A percentile compares a stretch with the other conserved stretches of the same genome.
phyloP scores from a whole-genome alignment of 2,797 vertebrate species.

The Cyprinella venusta region DNA sequence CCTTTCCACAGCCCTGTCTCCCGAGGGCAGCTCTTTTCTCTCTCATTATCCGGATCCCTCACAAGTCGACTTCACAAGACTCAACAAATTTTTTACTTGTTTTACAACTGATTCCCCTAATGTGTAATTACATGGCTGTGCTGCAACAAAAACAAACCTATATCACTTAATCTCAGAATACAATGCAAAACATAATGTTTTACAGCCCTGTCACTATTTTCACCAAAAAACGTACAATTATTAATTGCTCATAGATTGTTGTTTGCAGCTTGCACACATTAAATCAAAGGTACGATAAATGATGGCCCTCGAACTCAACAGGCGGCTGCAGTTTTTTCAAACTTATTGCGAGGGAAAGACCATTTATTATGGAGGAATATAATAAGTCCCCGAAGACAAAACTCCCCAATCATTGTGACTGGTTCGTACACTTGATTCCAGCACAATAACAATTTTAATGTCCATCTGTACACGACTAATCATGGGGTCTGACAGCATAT shows the following conservation, averaged over 20 bases:
- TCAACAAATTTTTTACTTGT: constrained; percentile 73
- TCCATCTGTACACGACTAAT: constrained; percentile 36
- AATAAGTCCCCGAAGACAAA: constrained; percentile 47
- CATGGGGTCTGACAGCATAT: constrained; percentile 9
- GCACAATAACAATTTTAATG: constrained; percentile 65
- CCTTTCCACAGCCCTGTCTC: constrained; percentile 14
- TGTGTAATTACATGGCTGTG: constrained; percentile 66
- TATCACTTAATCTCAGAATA: constrained; percentile 57
- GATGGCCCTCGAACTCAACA: constrained; percentile 38
- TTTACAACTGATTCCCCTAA: constrained; percentile 73
- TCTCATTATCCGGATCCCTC: constrained; percentile 67
- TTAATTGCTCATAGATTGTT: constrained; percentile 64
- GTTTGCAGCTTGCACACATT: constrained; percentile 53
- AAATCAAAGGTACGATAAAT: constrained; percentile 49
- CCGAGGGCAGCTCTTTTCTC: constrained; percentile 51
- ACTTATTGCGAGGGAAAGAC: constrained; percentile 47
- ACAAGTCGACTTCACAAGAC: constrained; percentile 69
- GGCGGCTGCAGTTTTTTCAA: constrained; percentile 34
- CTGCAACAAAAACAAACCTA: constrained; percentile 63
- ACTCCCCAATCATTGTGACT: constrained; percentile 21
- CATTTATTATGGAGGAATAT: constrained; percentile 62
- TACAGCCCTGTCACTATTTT: constrained; percentile 53
- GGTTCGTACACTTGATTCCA: constrained; percentile 48
- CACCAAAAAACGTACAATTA: constrained; percentile 61
- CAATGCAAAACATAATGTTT: constrained; percentile 36